Evolutionary conservation across 2,113 vertebrate species (phyloP).

Genomic region (Psephotus haematonotus): DNA sequence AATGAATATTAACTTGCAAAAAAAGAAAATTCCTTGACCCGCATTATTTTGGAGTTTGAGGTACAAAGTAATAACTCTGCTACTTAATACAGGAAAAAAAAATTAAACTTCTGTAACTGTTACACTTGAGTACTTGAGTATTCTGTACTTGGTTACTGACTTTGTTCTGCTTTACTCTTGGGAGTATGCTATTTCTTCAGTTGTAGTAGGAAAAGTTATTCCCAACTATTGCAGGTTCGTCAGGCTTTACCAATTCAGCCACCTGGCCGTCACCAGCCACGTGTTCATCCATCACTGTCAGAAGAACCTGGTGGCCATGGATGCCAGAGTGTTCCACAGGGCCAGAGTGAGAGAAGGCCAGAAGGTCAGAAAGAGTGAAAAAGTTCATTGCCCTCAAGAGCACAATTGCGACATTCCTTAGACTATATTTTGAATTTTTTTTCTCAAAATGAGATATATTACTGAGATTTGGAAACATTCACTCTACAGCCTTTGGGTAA

Average conservation of each 20-base stretch:
- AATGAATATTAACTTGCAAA: background rate
- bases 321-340: slow-evolving; percentile 64
- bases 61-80: background rate
- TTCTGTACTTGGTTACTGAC: background rate
- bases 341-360: slow-evolving; percentile 22
- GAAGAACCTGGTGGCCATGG: slow-evolving; percentile 76
- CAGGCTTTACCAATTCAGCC: background rate
- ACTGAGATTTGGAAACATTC: background rate
- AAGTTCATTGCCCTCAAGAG: background rate
- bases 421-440: background rate
- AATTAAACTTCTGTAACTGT: background rate
- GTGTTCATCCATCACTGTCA: fast-evolving
- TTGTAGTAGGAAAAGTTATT: background rate
- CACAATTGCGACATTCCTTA: background rate
- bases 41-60: background rate
- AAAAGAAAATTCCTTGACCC: background rate
- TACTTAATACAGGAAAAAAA: background rate
- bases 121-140: fast-evolving
- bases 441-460: background rate
- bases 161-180: background rate
- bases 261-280: background rate
- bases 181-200: background rate
- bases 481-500: background rate
- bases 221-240: background rate
- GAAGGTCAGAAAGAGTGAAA: slow-evolving; percentile 69